Evolutionary conservation across 2,113 vertebrate species (phyloP).

Genomic region (Parus major): DNA sequence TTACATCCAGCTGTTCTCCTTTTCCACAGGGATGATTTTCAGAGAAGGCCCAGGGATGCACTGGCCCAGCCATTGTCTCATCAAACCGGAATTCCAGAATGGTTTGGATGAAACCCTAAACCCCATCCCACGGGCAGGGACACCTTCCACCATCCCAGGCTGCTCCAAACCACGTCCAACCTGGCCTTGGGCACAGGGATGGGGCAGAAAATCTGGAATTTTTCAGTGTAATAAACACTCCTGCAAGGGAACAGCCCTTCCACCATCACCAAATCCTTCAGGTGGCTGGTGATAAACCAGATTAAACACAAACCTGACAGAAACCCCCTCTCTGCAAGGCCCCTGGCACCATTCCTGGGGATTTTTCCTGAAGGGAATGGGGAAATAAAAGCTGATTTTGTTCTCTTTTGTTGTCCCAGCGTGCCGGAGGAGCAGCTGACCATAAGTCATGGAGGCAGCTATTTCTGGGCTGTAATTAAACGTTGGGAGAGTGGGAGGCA

Average conservation of each 20-base stretch:
- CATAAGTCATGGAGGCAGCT: neutral
- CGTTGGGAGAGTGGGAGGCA: slow-evolving; percentile 13
- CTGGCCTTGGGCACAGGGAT: neutral
- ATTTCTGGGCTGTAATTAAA: slow-evolving; percentile 55
- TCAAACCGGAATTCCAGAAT: neutral
- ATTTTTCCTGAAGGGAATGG: neutral
- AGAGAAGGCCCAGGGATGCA: neutral
- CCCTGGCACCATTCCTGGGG: fast-evolving
- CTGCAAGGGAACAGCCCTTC: neutral
- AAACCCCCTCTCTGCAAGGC: neutral
- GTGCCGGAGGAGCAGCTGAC: slow-evolving; percentile 4
- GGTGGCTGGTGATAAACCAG: neutral
- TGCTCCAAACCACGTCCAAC: fast-evolving
- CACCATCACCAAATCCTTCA: neutral
- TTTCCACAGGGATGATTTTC: neutral
- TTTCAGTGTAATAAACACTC: neutral
- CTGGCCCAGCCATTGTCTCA: neutral
- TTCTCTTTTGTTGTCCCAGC: neutral
- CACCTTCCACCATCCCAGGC: neutral
- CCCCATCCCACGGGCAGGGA: neutral
- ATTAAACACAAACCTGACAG: neutral
- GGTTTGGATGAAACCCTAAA: neutral
- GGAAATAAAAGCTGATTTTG: fast-evolving
- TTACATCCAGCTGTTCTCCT: neutral
- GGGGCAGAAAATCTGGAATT: neutral